Conservation (phyloP, 2,888 invertebrate species). For the Chromoteleia sp. region DNA sequence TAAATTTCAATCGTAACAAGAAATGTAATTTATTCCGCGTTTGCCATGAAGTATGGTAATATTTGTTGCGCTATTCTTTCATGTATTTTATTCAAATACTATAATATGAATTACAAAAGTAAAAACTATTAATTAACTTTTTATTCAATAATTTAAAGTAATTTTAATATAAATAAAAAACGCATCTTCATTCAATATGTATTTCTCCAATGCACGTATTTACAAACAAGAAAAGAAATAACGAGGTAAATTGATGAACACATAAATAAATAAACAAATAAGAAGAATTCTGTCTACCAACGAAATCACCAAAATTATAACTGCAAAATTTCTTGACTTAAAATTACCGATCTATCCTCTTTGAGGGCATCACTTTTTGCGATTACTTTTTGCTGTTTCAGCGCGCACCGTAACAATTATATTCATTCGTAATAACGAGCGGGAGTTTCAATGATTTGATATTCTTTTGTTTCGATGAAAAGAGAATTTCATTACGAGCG, state of each 20-base stretch:
- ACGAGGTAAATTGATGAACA: neutral
- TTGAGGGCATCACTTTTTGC: neutral
- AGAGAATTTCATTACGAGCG: constrained; percentile 48
- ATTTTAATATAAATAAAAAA: too few relatives aligned
- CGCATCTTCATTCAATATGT: too few relatives aligned
- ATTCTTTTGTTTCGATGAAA: constrained; percentile 52
- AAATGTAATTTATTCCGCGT: too few relatives aligned
- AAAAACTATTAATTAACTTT: too few relatives aligned
- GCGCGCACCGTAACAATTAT: constrained; percentile 51
- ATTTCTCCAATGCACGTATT: too few relatives aligned
- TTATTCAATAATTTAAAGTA: too few relatives aligned
- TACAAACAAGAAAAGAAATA: too few relatives aligned
- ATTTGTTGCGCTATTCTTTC: too few relatives aligned
- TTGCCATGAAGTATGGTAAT: too few relatives aligned
- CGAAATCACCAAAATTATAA: neutral
- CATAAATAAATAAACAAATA: constrained; percentile 5
- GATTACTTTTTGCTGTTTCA: constrained; percentile 46
- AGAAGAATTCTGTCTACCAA: neutral
- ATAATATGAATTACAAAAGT: too few relatives aligned
- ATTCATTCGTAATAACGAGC: constrained; percentile 56
- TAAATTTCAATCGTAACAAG: too few relatives aligned
- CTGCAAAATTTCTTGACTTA: neutral
- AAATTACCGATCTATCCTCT: neutral
- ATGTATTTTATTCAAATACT: too few relatives aligned
- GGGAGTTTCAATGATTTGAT: constrained; percentile 58